Conservation (phyloP, 2,797 vertebrate species). For the Eupleurogrammus muticus region DNA sequence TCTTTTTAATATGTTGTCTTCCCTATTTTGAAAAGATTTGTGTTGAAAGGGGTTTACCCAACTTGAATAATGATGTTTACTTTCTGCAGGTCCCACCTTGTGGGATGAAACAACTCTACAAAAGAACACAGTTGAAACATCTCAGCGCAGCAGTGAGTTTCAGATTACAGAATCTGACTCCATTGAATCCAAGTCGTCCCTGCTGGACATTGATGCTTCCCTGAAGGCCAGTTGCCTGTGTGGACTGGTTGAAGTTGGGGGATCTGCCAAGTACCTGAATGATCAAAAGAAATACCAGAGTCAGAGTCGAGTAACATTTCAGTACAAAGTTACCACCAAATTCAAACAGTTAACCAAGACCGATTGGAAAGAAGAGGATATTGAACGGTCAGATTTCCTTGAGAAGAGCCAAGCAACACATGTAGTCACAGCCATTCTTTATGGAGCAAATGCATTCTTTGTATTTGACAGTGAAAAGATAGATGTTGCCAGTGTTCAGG, state of each 20-base stretch:
- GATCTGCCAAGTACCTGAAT: constrained; percentile 46
- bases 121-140: rapidly evolving
- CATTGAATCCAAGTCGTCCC: constrained; percentile 1
- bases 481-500: constrained; percentile 15
- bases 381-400: constrained; percentile 11
- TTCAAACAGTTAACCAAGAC: constrained; percentile 43
- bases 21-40: too few relatives aligned
- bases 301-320: constrained; percentile 29
- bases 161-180: constrained; percentile 15
- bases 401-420: constrained; percentile 51
- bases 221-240: constrained; percentile 29
- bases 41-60: too few relatives aligned
- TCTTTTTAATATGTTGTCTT: too few relatives aligned
- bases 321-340: constrained; percentile 41
- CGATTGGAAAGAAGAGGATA: neutral
- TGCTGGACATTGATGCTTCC: constrained; percentile 9
- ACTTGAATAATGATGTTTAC: neutral
- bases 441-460: constrained; percentile 68
- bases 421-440: constrained; percentile 60
- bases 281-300: constrained; percentile 11
- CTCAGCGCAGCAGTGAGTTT: constrained; percentile 17
- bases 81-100: constrained; percentile 20
- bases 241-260: constrained; percentile 22
- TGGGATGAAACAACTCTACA: constrained; percentile 12
- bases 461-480: constrained; percentile 63